phyloP scores from a whole-genome alignment of 2,797 vertebrate genomes.

The Acropternis orthonyx region DNA sequence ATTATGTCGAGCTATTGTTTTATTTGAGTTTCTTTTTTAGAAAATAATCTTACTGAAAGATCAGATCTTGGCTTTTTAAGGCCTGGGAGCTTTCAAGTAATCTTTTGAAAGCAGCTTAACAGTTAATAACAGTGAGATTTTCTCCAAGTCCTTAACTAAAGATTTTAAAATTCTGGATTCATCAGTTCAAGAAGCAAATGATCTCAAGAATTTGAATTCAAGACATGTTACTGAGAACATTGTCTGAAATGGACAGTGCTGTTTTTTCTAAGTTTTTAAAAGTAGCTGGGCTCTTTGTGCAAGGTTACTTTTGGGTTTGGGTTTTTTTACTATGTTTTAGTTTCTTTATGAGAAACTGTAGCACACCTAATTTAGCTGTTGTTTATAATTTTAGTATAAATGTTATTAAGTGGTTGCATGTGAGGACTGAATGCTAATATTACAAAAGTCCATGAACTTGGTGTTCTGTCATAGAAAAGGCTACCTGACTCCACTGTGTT shows the following conservation, averaged over 20 bases:
- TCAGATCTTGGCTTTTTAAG: conserved; percentile 49
- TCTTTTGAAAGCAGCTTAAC: conserved; percentile 50
- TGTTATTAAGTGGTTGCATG: background rate
- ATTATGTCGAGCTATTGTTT: background rate
- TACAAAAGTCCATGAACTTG: background rate
- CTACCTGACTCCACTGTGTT: background rate
- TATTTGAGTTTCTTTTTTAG: conserved; percentile 22
- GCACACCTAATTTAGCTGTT: background rate
- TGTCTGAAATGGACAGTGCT: background rate
- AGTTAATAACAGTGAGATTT: conserved; percentile 57
- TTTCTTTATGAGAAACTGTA: background rate
- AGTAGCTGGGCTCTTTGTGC: background rate
- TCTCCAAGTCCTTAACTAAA: conserved; percentile 18
- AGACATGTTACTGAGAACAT: background rate
- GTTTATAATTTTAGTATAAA: background rate
- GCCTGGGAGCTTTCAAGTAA: conserved; percentile 53
- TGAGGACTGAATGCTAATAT: background rate
- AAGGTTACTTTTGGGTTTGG: background rate
- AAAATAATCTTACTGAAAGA: conserved; percentile 17
- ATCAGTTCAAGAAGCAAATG: conserved; percentile 2
- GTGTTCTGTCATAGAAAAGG: background rate
- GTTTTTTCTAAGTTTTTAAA: background rate
- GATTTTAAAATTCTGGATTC: conserved; percentile 31
- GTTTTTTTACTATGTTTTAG: accelerated
- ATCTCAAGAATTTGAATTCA: background rate